These are phyloP conservation scores for Acleris laterana DNA, from an alignment of 2,888 invertebrate species.

Conservation along the genomic window DNA sequence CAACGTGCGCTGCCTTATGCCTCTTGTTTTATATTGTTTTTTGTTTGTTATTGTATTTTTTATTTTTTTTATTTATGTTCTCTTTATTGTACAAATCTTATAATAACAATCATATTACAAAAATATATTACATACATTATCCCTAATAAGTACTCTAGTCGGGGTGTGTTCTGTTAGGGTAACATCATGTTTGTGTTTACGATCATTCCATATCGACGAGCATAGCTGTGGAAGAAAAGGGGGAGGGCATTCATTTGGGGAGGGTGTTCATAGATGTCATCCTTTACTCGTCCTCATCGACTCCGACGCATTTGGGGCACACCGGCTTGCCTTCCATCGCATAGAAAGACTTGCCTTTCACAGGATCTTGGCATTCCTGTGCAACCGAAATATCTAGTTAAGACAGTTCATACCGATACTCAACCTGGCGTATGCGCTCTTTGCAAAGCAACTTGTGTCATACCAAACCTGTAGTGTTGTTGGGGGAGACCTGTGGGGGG, in stretches of 20 bases:
- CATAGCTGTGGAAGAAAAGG: constrained; percentile 81
- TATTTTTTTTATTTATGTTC: constrained; percentile 73
- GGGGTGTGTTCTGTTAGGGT: constrained; percentile 56
- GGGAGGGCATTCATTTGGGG: constrained; percentile 72
- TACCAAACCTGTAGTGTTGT: constrained; percentile 40
- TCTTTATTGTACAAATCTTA: constrained; percentile 84
- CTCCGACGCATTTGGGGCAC: constrained; percentile 96
- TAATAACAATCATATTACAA: constrained; percentile 80
- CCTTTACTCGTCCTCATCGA: constrained; percentile 91
- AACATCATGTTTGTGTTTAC: constrained; percentile 56
- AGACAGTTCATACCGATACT: constrained; percentile 55
- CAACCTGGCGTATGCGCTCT: constrained; percentile 62
- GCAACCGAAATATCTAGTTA: constrained; percentile 59
- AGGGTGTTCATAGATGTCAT: constrained; percentile 56
- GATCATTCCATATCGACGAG: constrained; percentile 60
- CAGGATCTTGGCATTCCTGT: constrained; percentile 97
- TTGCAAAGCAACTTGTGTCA: constrained; percentile 15
- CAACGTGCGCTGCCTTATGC: constrained; percentile 42
- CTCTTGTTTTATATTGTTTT: constrained; percentile 54
- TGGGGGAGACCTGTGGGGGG: constrained; percentile 32
- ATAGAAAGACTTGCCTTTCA: constrained; percentile 98
- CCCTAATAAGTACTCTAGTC: constrained; percentile 64
- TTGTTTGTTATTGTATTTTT: constrained; percentile 53
- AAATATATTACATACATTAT: constrained; percentile 78
- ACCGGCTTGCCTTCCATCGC: constrained; percentile 98